phyloP scores from a whole-genome alignment of 2,797 vertebrate genomes.

The Gouania willdenowi region DNA sequence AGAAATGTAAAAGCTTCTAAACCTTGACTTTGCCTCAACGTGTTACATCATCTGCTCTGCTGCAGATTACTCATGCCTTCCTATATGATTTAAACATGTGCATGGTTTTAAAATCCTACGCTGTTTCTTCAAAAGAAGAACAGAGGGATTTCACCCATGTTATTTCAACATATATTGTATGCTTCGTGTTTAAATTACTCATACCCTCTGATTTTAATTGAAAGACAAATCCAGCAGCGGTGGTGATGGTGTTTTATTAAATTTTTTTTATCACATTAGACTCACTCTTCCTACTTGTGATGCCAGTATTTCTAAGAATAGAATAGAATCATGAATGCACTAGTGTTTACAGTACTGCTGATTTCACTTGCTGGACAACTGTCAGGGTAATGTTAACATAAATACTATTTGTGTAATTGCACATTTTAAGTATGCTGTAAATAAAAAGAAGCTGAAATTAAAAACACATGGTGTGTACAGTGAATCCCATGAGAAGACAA shows the following conservation, averaged over 20 bases:
- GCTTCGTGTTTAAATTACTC: conserved; percentile 14
- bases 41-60: too few species aligned
- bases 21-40: too few species aligned
- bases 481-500: conserved; percentile 38
- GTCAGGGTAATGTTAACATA: conserved; percentile 6
- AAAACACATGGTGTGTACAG: conserved; percentile 9
- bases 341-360: background rate
- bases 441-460: conserved; percentile 6
- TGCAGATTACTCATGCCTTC: background rate
- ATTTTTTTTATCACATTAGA: conserved; percentile 10
- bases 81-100: conserved; percentile 6
- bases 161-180: conserved; percentile 19
- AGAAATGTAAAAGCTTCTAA: too few species aligned
- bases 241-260: too few species aligned
- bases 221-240: conserved; percentile 12
- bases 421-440: conserved; percentile 10
- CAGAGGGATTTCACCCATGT: background rate
- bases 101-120: background rate
- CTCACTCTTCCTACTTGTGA: conserved; percentile 3
- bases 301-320: conserved; percentile 1
- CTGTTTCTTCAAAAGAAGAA: conserved; percentile 1
- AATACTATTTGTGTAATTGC: conserved; percentile 14
- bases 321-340: conserved; percentile 2
- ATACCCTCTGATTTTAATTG: conserved; percentile 24
- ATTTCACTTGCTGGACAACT: conserved; percentile 8